These are phyloP conservation scores for Nematostella vectensis DNA, from an alignment of 92 coral and sea anemone species.

Conservation along the genomic window DNA sequence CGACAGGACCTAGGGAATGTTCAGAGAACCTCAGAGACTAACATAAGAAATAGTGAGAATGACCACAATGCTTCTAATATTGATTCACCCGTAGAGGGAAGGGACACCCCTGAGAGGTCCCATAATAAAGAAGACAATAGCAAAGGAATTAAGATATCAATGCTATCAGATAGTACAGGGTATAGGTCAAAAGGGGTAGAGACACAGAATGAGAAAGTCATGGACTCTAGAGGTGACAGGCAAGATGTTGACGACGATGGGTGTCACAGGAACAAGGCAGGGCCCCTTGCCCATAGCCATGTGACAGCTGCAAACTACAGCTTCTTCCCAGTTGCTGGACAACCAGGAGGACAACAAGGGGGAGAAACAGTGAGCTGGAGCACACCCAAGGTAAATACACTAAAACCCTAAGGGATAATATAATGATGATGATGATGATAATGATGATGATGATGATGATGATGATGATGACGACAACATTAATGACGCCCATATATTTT, in stretches of 20 bases:
- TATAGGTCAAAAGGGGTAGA: not conserved
- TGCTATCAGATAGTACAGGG: not conserved
- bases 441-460: too few species aligned
- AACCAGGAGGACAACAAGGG: too few species aligned
- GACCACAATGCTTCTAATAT: constrained; percentile 22
- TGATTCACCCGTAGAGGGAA: constrained; percentile 17
- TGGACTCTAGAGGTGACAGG: not conserved
- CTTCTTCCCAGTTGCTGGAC: constrained; percentile 43
- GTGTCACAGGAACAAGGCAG: constrained; percentile 11
- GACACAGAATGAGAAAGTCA: not conserved
- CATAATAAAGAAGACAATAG: constrained; percentile 1
- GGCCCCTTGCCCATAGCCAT: constrained; percentile 29
- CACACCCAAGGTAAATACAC: not conserved
- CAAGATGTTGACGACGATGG: constrained; percentile 9
- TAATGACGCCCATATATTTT: constrained; percentile 78
- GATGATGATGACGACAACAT: constrained; percentile 67
- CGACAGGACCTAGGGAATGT: not conserved
- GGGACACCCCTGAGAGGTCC: not conserved
- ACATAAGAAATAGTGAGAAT: constrained; percentile 11
- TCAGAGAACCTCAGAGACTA: not conserved
- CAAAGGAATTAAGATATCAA: constrained; percentile 1
- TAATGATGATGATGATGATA: too few species aligned
- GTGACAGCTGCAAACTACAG: constrained; percentile 55
- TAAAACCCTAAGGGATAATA: too few species aligned
- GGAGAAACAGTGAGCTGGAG: constrained; percentile 1